Percentiles rank a stretch among this genome's conserved stretches.
Conservation (phyloP, 2,797 vertebrate genomes). For the Eulemur albifrons region DNA sequence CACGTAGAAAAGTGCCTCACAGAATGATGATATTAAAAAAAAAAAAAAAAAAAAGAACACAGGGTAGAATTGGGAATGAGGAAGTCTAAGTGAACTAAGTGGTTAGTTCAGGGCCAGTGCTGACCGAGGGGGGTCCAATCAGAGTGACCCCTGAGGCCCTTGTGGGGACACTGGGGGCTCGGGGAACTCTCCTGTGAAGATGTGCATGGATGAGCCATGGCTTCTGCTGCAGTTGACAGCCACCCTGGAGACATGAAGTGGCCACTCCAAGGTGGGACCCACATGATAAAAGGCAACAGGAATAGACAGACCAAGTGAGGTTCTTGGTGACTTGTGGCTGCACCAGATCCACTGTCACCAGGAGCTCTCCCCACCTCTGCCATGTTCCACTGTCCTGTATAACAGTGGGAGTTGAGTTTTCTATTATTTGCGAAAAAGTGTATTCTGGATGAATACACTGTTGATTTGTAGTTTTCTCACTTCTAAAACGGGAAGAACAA, state of each 20-base stretch:
- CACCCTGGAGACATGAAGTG: no score
- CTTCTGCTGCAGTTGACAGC: fast-evolving
- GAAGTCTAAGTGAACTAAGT: neutral
- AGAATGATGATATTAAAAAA: neutral
- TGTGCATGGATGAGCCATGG: neutral
- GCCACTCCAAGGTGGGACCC: neutral
- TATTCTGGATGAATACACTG: neutral
- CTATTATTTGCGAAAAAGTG: neutral
- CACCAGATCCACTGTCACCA: neutral
- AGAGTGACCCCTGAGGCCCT: neutral
- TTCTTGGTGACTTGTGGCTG: neutral
- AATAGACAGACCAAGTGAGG: neutral
- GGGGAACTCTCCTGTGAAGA: neutral
- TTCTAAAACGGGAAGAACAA: neutral
- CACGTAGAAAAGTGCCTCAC: neutral
- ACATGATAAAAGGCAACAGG: neutral
- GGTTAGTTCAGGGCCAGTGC: neutral
- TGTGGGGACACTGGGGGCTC: no score
- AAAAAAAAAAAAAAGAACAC: neutral
- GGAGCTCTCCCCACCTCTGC: neutral
- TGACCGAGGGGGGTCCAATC: no score
- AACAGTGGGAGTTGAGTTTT: neutral
- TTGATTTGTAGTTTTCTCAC: neutral
- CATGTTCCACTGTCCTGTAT: fast-evolving
- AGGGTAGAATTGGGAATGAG: neutral